Base-by-base conservation (phyloP, 2,888 invertebrate genomes). In the Anagyrus pseudococci region DNA sequence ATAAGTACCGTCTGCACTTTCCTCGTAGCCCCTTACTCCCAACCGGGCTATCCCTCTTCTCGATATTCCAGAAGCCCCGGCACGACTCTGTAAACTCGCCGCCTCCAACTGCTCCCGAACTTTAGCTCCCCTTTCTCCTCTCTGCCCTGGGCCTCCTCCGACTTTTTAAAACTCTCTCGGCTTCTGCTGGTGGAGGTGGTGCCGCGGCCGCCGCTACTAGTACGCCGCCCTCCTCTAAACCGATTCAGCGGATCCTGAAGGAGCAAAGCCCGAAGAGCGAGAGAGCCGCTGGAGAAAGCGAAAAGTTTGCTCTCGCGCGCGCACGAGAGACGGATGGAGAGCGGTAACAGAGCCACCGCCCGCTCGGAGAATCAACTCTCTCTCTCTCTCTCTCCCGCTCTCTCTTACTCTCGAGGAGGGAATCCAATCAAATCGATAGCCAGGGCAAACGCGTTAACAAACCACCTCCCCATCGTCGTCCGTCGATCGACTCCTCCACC, bases 361-460 rank as follows among this genome's bases (percentile, higher is more conserved):
- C n/a, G n/a, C n/a, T n/a, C n/a, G n/a, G n/a, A n/a, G n/a, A n/a
- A n/a, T n/a, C n/a, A n/a, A n/a, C n/a, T n/a, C n/a, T n/a, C n/a
- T n/a, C n/a, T n/a, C 13, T 44, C 44, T 22, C 46, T 37, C 23
- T 8, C n/a, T n/a, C n/a, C n/a, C n/a, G n/a, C n/a, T n/a, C n/a
- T n/a, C n/a, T n/a, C n/a, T n/a, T n/a, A 7, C 29, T 13, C 43
- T n/a, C 47, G 43, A 53, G 43, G 49, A 48, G 49, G 58, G 59
- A 56, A 59, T 64, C 59, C 55, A 59, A 64, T 64, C 64, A 50
- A 64, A 64, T 64, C 55, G 59, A 58, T 59, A 59, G 55, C 55
- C 50, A 52, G 49, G 29, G 64, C 55, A 55, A 55, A 55, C 55
- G 64, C 55, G 55, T 59, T 64, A 59, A 58, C 64, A 59, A 59